Conservation (phyloP, 1,140 invertebrate species). For the Bombus difficillimus region DNA sequence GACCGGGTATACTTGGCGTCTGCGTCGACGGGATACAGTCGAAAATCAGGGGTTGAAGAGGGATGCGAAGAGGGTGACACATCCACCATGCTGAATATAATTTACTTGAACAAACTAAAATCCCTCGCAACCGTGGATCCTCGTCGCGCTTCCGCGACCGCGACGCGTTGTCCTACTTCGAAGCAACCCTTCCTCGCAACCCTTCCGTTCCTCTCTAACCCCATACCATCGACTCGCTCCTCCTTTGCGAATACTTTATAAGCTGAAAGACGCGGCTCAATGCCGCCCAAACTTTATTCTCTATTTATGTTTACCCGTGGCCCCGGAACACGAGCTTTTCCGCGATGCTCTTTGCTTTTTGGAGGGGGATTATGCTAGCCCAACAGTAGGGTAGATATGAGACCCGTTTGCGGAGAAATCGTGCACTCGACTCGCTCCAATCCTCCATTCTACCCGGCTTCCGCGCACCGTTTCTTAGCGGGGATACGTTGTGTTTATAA, state of each 20-base stretch:
- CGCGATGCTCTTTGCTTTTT: conserved; percentile 23
- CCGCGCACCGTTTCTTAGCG: too few relatives aligned
- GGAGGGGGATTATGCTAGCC: conserved; percentile 24
- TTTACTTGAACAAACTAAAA: conserved; percentile 82
- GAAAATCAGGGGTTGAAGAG: conserved; percentile 55
- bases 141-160: conserved; percentile 53
- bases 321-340: conserved; percentile 34
- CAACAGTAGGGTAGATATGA: conserved; percentile 19
- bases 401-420: conserved; percentile 31
- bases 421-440: conserved; percentile 39
- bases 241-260: conserved; percentile 81
- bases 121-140: conserved; percentile 67
- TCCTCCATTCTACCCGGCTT: neutral
- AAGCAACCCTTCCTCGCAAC: conserved; percentile 56
- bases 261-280: conserved; percentile 68
- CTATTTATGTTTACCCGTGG: conserved; percentile 76
- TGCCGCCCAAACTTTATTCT: conserved; percentile 73
- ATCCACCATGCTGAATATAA: conserved; percentile 81
- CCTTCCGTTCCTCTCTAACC: conserved; percentile 52
- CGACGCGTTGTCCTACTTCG: conserved; percentile 68
- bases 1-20: conserved; percentile 79
- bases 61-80: conserved; percentile 62
- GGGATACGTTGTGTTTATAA: neutral
- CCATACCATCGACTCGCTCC: conserved; percentile 40
- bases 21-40: conserved; percentile 43